These are phyloP conservation scores for Hypothenemus hampei DNA, from an alignment of 1,140 invertebrate genomes.

Conservation along the genomic window DNA sequence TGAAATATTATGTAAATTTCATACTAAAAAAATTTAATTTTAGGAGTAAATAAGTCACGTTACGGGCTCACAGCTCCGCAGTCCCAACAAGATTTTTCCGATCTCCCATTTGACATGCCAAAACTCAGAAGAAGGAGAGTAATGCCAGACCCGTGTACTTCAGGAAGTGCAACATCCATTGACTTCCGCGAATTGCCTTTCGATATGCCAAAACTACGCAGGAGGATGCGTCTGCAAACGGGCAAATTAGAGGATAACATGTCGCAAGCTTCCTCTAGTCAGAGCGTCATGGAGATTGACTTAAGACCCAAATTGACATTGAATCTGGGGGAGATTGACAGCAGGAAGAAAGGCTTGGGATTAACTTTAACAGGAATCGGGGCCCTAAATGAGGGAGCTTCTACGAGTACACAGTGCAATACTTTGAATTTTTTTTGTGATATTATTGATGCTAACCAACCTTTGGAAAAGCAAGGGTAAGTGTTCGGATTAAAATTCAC, in stretches of 20 bases:
- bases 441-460: constrained; percentile 68
- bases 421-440: constrained; percentile 19
- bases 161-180: constrained; percentile 65
- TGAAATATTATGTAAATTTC: background rate
- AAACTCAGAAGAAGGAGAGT: constrained; percentile 69
- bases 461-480: constrained; percentile 82
- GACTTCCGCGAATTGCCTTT: constrained; percentile 77
- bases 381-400: constrained; percentile 55
- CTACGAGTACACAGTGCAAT: constrained; percentile 53
- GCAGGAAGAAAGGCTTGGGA: constrained; percentile 38
- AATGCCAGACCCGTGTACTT: constrained; percentile 59
- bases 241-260: constrained; percentile 59
- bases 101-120: constrained; percentile 87
- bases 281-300: constrained; percentile 65
- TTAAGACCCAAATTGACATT: constrained; percentile 66
- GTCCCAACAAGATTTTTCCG: constrained; percentile 56
- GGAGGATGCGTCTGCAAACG: constrained; percentile 55
- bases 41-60: constrained; percentile 56
- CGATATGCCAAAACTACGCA: constrained; percentile 81
- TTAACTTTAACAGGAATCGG: constrained; percentile 49
- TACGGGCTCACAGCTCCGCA: constrained; percentile 47
- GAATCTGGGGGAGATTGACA: constrained; percentile 57
- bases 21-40: background rate
- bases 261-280: constrained; percentile 72
- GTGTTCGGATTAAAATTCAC: too few species aligned